Conservation (phyloP, 2,113 vertebrate species). For the Asarcornis scutulata region DNA sequence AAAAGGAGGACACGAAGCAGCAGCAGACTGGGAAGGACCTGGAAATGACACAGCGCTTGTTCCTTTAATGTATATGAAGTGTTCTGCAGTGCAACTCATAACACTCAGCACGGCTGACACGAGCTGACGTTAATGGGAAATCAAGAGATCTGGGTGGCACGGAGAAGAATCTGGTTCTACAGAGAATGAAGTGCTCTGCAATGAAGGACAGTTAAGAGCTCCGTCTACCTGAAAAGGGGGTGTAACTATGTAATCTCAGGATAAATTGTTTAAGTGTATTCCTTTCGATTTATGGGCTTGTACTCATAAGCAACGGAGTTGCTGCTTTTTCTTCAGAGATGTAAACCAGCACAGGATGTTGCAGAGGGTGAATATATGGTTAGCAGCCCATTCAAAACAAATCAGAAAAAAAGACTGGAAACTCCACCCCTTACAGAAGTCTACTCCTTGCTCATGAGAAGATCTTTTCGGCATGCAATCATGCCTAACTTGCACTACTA, state of each 20-base stretch:
- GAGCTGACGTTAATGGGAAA: constrained; percentile 38
- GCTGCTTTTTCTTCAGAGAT: constrained; percentile 39
- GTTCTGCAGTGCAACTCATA: neutral
- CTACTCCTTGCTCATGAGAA: neutral
- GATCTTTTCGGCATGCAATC: neutral
- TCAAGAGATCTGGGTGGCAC: constrained; percentile 29
- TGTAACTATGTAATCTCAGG: neutral
- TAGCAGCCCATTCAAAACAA: neutral
- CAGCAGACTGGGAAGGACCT: neutral
- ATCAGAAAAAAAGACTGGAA: neutral
- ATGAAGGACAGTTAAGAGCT: neutral
- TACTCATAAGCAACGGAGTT: constrained; percentile 44
- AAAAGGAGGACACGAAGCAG: neutral
- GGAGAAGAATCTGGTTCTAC: neutral
- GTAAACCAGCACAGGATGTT: constrained; percentile 26
- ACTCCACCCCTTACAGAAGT: neutral
- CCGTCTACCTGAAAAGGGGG: constrained; percentile 6
- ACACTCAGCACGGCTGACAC: neutral
- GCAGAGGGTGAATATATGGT: neutral
- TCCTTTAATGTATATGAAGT: constrained; percentile 16
- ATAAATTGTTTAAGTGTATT: constrained; percentile 33
- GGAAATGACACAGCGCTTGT: neutral
- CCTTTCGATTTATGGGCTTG: constrained; percentile 37
- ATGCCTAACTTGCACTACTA: neutral
- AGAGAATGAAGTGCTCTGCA: neutral